phyloP scores from a whole-genome alignment of 2,797 vertebrate genomes.

The Syngnathus rostellatus region DNA sequence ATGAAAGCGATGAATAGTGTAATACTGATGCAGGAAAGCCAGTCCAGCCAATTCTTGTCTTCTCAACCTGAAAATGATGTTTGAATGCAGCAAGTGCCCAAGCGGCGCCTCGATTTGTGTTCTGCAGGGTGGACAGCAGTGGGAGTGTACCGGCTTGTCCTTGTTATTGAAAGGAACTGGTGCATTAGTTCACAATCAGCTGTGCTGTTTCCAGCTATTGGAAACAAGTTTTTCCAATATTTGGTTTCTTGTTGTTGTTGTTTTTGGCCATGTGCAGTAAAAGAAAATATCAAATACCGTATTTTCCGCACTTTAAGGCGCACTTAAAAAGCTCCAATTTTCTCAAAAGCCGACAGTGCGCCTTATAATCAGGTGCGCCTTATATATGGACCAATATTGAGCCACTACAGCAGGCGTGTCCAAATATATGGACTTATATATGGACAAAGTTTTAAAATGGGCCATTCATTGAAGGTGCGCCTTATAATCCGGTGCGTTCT shows the following conservation, averaged over 20 bases:
- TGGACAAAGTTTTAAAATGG: too few relatives aligned
- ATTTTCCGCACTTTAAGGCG: too few relatives aligned
- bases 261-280: background rate
- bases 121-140: conserved; percentile 1
- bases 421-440: too few relatives aligned
- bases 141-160: background rate
- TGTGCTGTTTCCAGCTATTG: background rate
- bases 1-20: background rate
- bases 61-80: background rate
- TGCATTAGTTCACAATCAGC: conserved; percentile 4
- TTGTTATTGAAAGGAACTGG: conserved; percentile 2
- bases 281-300: background rate
- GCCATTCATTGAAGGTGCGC: too few relatives aligned
- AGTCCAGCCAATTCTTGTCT: background rate
- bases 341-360: too few relatives aligned
- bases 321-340: too few relatives aligned
- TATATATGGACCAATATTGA: too few relatives aligned
- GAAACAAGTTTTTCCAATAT: background rate
- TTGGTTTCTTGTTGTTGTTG: background rate
- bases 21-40: background rate
- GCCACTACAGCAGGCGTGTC: too few relatives aligned
- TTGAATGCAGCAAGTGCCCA: conserved; percentile 1
- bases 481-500: too few relatives aligned
- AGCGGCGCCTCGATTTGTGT: background rate
- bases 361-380: too few relatives aligned